Evolutionary conservation across 1,140 invertebrate species (phyloP).

Genomic region (Vanessa tameamea): DNA sequence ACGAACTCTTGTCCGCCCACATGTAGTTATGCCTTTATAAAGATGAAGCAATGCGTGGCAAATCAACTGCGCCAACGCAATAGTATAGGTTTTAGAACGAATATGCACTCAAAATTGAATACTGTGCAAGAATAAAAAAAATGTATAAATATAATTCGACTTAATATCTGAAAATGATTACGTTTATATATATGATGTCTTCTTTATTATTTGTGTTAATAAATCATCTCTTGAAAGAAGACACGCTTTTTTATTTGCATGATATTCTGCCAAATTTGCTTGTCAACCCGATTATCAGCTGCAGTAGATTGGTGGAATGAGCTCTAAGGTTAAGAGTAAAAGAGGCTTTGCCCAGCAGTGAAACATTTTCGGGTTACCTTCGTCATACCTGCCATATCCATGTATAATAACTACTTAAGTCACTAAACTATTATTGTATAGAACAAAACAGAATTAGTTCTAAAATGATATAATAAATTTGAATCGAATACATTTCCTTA

Average conservation of each 20-base stretch:
- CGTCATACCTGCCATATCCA: no score
- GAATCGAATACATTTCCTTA: slow-evolving; percentile 8
- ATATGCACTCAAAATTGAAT: neutral
- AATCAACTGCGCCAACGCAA: slow-evolving; percentile 20
- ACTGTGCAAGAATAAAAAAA: neutral
- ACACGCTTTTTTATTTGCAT: neutral
- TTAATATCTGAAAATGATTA: no score
- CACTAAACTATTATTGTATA: neutral
- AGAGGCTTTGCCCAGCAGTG: no score
- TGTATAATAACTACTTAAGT: neutral
- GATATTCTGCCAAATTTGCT: neutral
- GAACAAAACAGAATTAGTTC: neutral
- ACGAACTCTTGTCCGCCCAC: slow-evolving; percentile 26
- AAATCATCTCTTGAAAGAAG: neutral
- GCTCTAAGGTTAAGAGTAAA: no score
- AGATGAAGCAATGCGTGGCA: slow-evolving; percentile 18
- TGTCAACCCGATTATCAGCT: neutral
- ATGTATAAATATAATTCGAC: neutral
- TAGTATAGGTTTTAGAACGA: neutral
- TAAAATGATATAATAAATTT: neutral
- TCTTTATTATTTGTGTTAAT: no score
- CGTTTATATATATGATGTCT: no score
- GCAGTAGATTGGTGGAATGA: no score
- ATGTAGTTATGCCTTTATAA: slow-evolving; percentile 21
- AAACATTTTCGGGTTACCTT: no score